Percentiles rank a stretch among this genome's conserved stretches.
Evolutionary conservation across 2,888 invertebrate genomes (phyloP).

Genomic region (Lagria hirta): DNA sequence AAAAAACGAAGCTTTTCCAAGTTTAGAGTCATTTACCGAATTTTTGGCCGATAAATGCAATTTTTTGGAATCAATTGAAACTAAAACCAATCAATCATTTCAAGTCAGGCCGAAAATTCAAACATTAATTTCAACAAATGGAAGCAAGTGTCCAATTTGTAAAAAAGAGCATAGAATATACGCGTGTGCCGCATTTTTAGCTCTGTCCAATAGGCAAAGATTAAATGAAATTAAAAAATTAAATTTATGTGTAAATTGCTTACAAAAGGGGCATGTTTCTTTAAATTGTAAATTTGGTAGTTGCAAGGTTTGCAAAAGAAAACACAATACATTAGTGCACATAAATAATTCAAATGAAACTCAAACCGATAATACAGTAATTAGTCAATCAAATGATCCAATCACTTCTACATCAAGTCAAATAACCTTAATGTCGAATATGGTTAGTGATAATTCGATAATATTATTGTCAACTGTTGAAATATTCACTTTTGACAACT

Average conservation of each 20-base stretch:
- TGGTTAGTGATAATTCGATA: too few relatives aligned
- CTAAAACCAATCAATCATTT: not conserved
- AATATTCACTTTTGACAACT: too few relatives aligned
- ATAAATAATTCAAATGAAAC: too few relatives aligned
- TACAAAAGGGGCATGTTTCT: conserved; percentile 16
- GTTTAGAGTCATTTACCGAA: not conserved
- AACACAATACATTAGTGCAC: conserved; percentile 28
- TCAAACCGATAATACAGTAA: too few relatives aligned
- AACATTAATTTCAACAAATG: not conserved
- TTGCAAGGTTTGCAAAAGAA: conserved; percentile 20
- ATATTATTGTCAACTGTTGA: too few relatives aligned
- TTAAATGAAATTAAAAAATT: too few relatives aligned
- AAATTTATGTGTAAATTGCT: conserved; percentile 27
- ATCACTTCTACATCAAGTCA: too few relatives aligned
- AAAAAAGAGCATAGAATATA: conserved; percentile 7
- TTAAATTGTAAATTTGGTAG: conserved; percentile 14
- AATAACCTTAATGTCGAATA: too few relatives aligned
- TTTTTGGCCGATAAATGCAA: not conserved
- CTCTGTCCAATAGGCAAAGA: conserved; percentile 12
- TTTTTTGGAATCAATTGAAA: not conserved
- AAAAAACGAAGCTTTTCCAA: not conserved
- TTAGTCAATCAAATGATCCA: too few relatives aligned
- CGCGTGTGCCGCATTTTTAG: conserved; percentile 3
- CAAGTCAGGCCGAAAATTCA: not conserved
- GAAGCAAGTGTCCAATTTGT: conserved; percentile 1